Evolutionary conservation across 1,140 invertebrate genomes (phyloP), one percentile per base, ranked within the genome.

Genomic region (Scaptomyza graminum): DNA sequence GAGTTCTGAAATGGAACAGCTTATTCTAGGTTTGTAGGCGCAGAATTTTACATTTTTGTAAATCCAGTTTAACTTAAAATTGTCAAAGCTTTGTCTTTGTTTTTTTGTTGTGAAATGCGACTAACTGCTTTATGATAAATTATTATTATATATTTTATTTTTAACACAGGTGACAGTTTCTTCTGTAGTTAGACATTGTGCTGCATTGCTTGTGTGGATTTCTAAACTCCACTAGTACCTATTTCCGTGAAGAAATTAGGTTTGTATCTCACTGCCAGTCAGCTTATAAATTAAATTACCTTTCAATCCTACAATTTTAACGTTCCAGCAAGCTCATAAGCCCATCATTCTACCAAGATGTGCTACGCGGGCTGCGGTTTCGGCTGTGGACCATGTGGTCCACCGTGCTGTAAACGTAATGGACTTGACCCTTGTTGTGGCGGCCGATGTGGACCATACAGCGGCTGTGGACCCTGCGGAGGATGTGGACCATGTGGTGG

Each of bases 301-400:
- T 55, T 41, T 25, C 7, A 22, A 25, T 12, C 9, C 34, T 39
- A 34, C n/a, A n/a, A n/a, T n/a, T n/a, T n/a, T n/a, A n/a, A n/a
- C n/a, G n/a, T n/a, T n/a, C 18, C 7, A 31, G 28, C 28, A 31
- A 41, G 5, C 15, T 37, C 1, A 37, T 54, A 18, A 9, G 1
- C 8, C 28, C 7, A 37, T 39, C 5, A 39, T 11, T 22, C 3
- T 2, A 54, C 39, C 51, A 70, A 51, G 25, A 70, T 70, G 67
- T 64, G 68, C 62, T 66, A 64, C n/a, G 50, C 67, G 16, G 59
- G 62, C 49, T 66, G 65, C 9, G 65, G 65, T 6, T 7, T 16
- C 5, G 12, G 47, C 22, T 68, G 49, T 52, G 50, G 65, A 9
- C 22, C 55, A 1, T 39, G 64, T 11, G 43, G 64, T 9, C 9